These are phyloP conservation scores for Actinostola sp. DNA, from an alignment of 92 coral and sea anemone species.

Conservation along the genomic window DNA sequence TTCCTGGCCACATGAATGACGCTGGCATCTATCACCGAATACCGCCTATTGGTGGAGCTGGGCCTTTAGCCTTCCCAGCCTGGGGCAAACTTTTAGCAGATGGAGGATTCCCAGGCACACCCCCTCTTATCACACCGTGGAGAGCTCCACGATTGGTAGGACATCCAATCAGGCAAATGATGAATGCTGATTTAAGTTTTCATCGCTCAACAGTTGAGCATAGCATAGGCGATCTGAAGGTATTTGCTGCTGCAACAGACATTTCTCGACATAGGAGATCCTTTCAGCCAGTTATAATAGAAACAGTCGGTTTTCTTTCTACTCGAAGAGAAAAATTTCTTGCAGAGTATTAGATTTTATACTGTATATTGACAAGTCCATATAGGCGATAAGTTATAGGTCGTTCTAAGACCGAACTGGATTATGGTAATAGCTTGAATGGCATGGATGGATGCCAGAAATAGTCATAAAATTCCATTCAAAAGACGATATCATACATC, in stretches of 20 bases:
- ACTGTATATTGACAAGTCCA: background rate
- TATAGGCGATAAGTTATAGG: no score
- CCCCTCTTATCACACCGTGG: slow-evolving; percentile 9
- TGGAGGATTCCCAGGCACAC: slow-evolving; percentile 2
- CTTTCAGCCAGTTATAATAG: background rate
- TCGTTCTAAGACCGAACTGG: no score
- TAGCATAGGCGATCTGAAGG: background rate
- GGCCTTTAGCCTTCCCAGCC: background rate
- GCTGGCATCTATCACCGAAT: background rate
- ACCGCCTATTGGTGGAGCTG: background rate
- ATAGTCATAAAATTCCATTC: no score
- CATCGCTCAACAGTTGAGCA: background rate
- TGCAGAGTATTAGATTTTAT: background rate
- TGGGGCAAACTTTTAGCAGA: background rate
- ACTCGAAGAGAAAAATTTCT: background rate
- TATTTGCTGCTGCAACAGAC: background rate
- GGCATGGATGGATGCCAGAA: no score
- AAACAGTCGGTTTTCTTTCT: background rate
- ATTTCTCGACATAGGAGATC: background rate
- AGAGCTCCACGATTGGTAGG: slow-evolving; percentile 1
- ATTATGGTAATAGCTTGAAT: no score
- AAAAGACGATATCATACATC: no score
- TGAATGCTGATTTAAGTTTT: background rate
- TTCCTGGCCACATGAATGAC: slow-evolving; percentile 13
- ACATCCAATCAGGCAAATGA: background rate